Evolutionary conservation across 2,113 vertebrate species (phyloP).

Genomic region (Halcyon senegalensis): DNA sequence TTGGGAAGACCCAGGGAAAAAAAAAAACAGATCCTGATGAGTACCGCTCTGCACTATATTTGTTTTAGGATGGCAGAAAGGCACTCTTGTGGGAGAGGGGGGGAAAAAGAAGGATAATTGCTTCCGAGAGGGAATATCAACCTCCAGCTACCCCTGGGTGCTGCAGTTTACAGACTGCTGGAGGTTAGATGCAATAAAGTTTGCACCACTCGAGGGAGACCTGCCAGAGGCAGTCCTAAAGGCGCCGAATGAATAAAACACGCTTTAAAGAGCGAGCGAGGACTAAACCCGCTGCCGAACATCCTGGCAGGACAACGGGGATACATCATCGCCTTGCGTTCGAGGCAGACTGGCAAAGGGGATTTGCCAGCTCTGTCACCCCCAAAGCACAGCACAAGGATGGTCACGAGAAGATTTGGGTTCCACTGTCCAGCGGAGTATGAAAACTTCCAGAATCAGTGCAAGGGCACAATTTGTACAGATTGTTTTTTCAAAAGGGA

Average conservation of each 20-base stretch:
- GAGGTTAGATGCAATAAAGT: constrained; percentile 32
- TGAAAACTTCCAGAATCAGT: background rate
- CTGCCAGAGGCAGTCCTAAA: constrained; percentile 46
- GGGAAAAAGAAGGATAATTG: background rate
- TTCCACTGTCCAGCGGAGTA: background rate
- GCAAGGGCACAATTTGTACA: background rate
- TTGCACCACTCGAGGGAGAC: constrained; percentile 23
- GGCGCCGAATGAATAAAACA: constrained; percentile 2
- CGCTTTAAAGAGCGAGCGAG: background rate
- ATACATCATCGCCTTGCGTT: background rate
- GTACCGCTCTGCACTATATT: background rate
- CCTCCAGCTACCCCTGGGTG: constrained; percentile 25
- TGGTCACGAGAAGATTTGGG: background rate
- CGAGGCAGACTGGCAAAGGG: background rate
- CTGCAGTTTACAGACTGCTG: constrained; percentile 45
- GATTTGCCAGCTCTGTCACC: background rate
- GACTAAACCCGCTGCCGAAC: background rate
- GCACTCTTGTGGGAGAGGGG: background rate
- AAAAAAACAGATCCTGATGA: background rate
- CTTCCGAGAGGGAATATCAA: background rate
- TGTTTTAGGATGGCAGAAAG: background rate
- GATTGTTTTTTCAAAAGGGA: background rate
- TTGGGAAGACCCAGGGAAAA: background rate
- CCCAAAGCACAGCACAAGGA: background rate
- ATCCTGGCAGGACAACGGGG: background rate